Evolutionary conservation across 2,797 vertebrate genomes (phyloP).

Genomic region (Rhodeus uyekii): DNA sequence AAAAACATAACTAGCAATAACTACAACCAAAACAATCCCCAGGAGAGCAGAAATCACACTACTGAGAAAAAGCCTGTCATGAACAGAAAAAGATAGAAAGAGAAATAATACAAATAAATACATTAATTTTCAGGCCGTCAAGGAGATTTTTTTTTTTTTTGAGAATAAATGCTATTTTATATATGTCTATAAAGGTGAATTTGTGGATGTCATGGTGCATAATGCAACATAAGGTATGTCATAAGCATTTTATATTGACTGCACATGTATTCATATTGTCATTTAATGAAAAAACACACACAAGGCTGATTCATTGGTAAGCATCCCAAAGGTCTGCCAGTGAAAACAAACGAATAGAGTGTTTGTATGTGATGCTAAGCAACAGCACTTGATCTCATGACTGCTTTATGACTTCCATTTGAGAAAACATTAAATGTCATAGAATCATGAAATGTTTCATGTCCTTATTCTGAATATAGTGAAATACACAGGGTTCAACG

Average conservation of each 20-base stretch:
- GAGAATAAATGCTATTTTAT: background rate
- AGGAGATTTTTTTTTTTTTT: background rate
- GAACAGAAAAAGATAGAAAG: background rate
- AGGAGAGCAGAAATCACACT: conserved; percentile 90
- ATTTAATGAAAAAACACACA: background rate
- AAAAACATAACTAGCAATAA: conserved; percentile 86
- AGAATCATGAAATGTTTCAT: too few species aligned
- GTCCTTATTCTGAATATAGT: too few species aligned
- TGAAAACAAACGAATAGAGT: background rate
- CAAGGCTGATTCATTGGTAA: background rate
- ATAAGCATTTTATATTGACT: background rate
- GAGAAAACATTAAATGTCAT: too few species aligned
- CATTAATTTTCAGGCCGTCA: background rate
- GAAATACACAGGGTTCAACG: too few species aligned
- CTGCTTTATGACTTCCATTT: conserved; percentile 12
- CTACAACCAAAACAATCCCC: conserved; percentile 83
- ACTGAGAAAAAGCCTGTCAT: conserved; percentile 88
- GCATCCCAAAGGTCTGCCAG: conserved; percentile 6
- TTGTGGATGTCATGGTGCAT: background rate
- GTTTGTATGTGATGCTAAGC: conserved; percentile 30
- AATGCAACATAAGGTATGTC: background rate
- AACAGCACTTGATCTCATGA: conserved; percentile 27
- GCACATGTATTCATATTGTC: background rate
- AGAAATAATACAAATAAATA: background rate
- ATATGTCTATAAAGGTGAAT: background rate